phyloP scores from a whole-genome alignment of 2,113 vertebrate species.

The Forbesichthys papilliferus region DNA sequence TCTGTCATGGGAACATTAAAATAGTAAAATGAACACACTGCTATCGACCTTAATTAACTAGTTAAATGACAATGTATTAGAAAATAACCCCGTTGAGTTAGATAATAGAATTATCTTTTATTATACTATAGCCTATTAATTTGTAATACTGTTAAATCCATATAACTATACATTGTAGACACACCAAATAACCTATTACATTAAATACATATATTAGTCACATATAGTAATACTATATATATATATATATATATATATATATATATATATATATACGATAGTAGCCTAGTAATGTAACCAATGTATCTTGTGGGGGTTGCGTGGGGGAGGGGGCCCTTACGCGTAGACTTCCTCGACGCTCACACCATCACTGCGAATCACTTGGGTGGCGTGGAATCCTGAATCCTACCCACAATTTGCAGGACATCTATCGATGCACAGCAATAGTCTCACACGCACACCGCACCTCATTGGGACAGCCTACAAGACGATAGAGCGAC shows the following conservation, averaged over 20 bases:
- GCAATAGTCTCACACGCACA: constrained; percentile 44
- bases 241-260: too few relatives aligned
- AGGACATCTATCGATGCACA: constrained; percentile 49
- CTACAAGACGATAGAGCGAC: too few relatives aligned
- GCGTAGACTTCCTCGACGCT: constrained; percentile 12
- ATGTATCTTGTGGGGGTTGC: constrained; percentile 31
- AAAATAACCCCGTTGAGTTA: too few relatives aligned
- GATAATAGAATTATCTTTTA: neutral
- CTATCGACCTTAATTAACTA: neutral
- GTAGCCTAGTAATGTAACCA: constrained; percentile 22
- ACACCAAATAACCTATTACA: neutral
- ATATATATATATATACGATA: constrained; percentile 3
- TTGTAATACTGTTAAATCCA: too few relatives aligned
- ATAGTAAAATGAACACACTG: neutral
- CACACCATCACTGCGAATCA: constrained; percentile 41
- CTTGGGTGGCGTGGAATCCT: constrained; percentile 59
- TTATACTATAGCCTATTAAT: neutral
- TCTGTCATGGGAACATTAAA: constrained; percentile 3
- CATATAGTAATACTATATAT: neutral
- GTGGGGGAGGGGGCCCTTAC: constrained; percentile 59
- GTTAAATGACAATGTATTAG: too few relatives aligned
- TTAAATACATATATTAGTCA: constrained; percentile 31
- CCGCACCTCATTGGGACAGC: constrained; percentile 35
- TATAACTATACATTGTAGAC: neutral
- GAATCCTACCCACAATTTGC: constrained; percentile 57